Base-by-base conservation (phyloP, 2,113 vertebrate genomes). In the Columbina picui region DNA sequence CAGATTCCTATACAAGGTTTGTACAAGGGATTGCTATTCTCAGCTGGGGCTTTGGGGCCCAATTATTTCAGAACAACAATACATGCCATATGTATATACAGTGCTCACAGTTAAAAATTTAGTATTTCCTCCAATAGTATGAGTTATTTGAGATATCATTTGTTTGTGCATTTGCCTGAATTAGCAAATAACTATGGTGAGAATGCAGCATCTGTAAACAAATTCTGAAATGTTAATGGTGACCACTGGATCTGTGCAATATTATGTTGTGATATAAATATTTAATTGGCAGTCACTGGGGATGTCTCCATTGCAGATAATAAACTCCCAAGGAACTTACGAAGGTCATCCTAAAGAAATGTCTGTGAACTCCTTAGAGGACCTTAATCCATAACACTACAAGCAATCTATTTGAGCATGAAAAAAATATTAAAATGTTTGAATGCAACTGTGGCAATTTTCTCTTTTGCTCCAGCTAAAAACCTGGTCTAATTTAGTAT, bases 51-150 rank as follows among this genome's bases (percentile, higher is more conserved):
- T 85, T 88, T 39, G n/a, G 36, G 9, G 22, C 26, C 61, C 43
- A 61, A 56, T 75, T 85, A 79, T 41, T 94, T 38, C 82, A 65
- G 57, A 81, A 47, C 11, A 93, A 50, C 49, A 84, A 53, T 47
- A 57, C 14, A 49, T 2, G 5, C 38, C 32, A 49, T 38, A 52
- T 45, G 23, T 27, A 60, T 19, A 60, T n/a, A 63, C 53, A 64
- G 21, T 15, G 23, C n/a, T 69, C 49, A 82, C 78, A 77, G 81
- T 90, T 92, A 92, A 92, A 92, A 92, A 92, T 94, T 80, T 32
- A 87, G 68, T 52, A 30, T 78, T 86, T 67, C 64, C 71, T 85
- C 78, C 60, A 90, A 25, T 63, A 70, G 73, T 55, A 56, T 50
- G 26, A 80, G 34, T 39, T 90, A 29, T 41, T 67, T 81, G 64